Conservation (phyloP, 2,113 vertebrate species). For the Nematolebias whitei region DNA sequence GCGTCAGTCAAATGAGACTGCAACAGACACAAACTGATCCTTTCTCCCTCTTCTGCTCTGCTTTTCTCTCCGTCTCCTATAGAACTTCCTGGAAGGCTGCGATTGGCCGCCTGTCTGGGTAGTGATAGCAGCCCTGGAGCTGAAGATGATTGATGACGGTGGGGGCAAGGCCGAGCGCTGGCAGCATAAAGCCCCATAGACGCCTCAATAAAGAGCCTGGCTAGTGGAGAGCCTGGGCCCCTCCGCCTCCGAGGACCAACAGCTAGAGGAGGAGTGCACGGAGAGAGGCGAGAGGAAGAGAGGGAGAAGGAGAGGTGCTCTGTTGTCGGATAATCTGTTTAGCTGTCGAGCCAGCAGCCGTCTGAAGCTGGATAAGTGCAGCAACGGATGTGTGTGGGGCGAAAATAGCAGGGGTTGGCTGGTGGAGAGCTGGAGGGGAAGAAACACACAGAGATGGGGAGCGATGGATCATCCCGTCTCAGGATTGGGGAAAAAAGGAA, state of each 20-base stretch:
- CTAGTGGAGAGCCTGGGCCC: constrained; percentile 90
- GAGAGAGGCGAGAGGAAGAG: constrained; percentile 77
- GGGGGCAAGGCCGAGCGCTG: constrained; percentile 94
- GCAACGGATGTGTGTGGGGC: constrained; percentile 82
- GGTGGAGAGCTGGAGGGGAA: constrained; percentile 64
- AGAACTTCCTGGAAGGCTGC: constrained; percentile 83
- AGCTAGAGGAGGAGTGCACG: constrained; percentile 66
- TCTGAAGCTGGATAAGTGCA: constrained; percentile 84
- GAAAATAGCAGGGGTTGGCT: constrained; percentile 79
- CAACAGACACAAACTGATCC: constrained; percentile 66
- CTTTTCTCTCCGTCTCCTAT: constrained; percentile 71
- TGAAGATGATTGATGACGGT: constrained; percentile 97
- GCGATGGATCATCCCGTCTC: constrained; percentile 61
- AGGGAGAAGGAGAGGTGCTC: constrained; percentile 84
- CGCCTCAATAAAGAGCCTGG: constrained; percentile 87
- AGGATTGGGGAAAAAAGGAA: constrained; percentile 42
- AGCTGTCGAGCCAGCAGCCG: constrained; percentile 93
- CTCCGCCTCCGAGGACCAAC: constrained; percentile 66
- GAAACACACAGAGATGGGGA: constrained; percentile 33
- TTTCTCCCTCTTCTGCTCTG: constrained; percentile 39
- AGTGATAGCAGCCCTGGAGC: constrained; percentile 89
- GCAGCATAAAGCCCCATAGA: constrained; percentile 95
- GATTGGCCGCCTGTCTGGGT: constrained; percentile 91
- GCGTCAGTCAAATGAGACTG: constrained; percentile 72
- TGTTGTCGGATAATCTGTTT: constrained; percentile 97